Evolutionary conservation across 2,797 vertebrate genomes (phyloP), one percentile per base, ranked within the genome.

Genomic region (Margarornis squamiger): DNA sequence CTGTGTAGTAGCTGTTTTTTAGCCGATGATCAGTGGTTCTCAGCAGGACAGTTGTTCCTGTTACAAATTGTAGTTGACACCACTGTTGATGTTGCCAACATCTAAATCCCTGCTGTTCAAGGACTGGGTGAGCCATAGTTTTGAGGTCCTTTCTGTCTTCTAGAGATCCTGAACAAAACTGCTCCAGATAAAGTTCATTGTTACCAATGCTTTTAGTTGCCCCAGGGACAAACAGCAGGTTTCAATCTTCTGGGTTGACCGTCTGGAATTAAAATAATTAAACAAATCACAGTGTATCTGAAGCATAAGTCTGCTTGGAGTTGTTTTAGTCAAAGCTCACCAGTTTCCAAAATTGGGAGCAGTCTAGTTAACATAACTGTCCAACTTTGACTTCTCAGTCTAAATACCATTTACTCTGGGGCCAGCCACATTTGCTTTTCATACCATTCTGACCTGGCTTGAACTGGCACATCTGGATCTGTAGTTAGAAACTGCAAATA

Each of bases 391-490:
- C 67, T 93, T 93, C 39, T 41, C 6, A 57, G 23, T 48, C 55
- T 79, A 57, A 59, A 54, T 85, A n/a, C 36, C 23, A 23, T 76
- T 92, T 92, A 32, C 29, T 45, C 45, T 74, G 79, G 52, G 78
- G 41, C 48, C 61, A 82, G 29, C 39, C 79, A 59, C 10, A 1
- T 92, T 93, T 93, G 21, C 18, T 92, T 91, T 92, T 80, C 68
- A 49, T 96, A 57, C 67, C 17, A 19, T 41, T 87, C 78, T 96
- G 89, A 79, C 84, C 78, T 93, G 67, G 29, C 65, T 93, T 95
- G 81, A 96, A 74, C 87, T 95, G 86, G 52, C 61, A 54, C 59
- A 73, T 92, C 81, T 95, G 86, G 45, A 61, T 87, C 61, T 77
- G 46, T 82, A 82, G 24, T 15, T 54, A 65, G 26, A 68, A 71